Percentiles rank a stretch among this genome's conserved stretches.
Evolutionary conservation across 1,140 invertebrate species (phyloP).

Genomic region (Eupristina koningsbergeri): DNA sequence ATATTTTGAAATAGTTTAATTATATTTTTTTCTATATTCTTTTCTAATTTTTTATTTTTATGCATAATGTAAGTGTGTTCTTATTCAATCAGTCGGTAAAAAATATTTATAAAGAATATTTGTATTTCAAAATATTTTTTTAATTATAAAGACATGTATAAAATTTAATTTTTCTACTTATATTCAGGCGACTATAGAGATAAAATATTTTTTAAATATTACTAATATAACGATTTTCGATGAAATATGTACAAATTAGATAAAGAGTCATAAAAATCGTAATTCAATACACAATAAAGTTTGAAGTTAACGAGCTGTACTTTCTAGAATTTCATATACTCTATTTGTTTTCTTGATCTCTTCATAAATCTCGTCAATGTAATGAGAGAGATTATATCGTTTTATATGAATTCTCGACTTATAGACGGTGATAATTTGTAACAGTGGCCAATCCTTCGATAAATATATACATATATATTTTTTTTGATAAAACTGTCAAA

Average conservation of each 20-base stretch:
- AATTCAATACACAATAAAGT: slow-evolving; percentile 21
- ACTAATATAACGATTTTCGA: not conserved
- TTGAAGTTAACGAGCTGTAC: not conserved
- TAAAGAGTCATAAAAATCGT: not conserved
- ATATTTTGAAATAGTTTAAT: too few species aligned
- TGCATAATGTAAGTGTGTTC: too few species aligned
- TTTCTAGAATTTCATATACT: not conserved
- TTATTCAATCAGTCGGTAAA: too few species aligned
- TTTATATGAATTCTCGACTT: slow-evolving; percentile 40
- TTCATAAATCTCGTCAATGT: slow-evolving; percentile 30
- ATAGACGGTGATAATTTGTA: slow-evolving; percentile 22
- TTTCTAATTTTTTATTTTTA: too few species aligned
- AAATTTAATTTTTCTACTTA: not conserved
- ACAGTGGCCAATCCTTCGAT: not conserved
- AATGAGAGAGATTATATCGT: slow-evolving; percentile 40
- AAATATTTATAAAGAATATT: too few species aligned
- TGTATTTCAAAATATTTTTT: not conserved
- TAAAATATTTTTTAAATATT: not conserved
- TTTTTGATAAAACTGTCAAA: not conserved
- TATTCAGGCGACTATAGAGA: not conserved
- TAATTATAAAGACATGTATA: not conserved
- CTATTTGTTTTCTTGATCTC: not conserved
- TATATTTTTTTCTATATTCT: too few species aligned
- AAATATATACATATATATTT: slow-evolving; percentile 25
- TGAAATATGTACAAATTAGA: not conserved